Conservation (phyloP, 1,140 invertebrate species). For the Drosophila tani region DNA sequence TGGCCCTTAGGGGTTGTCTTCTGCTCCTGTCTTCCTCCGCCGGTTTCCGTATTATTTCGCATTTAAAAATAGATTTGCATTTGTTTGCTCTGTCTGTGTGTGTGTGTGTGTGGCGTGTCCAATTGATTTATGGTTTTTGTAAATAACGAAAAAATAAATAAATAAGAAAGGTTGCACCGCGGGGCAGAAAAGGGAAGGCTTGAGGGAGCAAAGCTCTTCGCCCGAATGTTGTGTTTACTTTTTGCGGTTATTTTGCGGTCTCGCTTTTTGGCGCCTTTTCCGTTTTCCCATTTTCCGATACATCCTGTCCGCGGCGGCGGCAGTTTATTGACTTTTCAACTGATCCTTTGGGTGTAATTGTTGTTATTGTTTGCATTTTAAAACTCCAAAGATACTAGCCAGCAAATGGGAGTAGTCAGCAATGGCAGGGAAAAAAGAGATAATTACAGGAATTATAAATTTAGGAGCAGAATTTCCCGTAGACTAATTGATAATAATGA, state of each 20-base stretch:
- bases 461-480: no score
- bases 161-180: constrained; percentile 67
- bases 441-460: no score
- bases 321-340: constrained; percentile 80
- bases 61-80: constrained; percentile 85
- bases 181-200: constrained; percentile 23
- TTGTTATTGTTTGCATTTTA: constrained; percentile 76
- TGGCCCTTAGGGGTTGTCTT: constrained; percentile 64
- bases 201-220: constrained; percentile 29
- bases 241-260: constrained; percentile 80
- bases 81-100: constrained; percentile 44
- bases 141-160: constrained; percentile 64
- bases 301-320: constrained; percentile 12
- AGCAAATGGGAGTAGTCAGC: not conserved
- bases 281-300: constrained; percentile 25
- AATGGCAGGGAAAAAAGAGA: not conserved
- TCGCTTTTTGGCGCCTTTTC: constrained; percentile 56
- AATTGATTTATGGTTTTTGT: constrained; percentile 84
- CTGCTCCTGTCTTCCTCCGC: constrained; percentile 7
- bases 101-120: constrained; percentile 73
- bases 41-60: constrained; percentile 74
- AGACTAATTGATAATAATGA: no score
- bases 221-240: constrained; percentile 59
- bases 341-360: constrained; percentile 83
- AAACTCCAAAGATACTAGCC: constrained; percentile 12